Evolutionary conservation across 2,888 invertebrate species (phyloP), one percentile per base, ranked within the genome.

Genomic region (Caenorhabditis japonica): DNA sequence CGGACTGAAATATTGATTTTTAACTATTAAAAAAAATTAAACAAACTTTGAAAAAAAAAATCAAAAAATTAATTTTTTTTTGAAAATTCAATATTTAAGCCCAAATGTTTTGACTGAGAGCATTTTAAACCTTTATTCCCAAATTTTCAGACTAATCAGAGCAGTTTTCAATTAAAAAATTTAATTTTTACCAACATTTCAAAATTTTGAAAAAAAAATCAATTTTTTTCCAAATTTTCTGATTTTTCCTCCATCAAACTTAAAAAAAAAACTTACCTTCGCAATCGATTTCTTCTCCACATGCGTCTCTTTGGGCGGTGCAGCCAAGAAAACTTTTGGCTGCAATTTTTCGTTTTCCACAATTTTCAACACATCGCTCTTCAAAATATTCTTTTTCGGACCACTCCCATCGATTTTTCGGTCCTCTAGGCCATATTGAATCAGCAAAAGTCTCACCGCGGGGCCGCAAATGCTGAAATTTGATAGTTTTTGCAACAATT

Each of bases 401-500:
- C 92, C 92, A 41, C 91, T 90, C 30, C 90, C 89, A 69, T 70
- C 69, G 88, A 87, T 4, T 91, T 87, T 19, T 7, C 75, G 53
- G 8, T 90, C 87, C 0, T 85, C 87, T 12, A 91, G 76, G 2
- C 89, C 90, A 86, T 91, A 92, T 76, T 91, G 90, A 75, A 91
- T 90, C 21, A 92, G 82, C 19, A 92, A 87, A 77, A 90, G 88
- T 64, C 90, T 89, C 0, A 91, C 92, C 10, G 92, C 91, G 33
- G 92, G 91, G 21, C 92, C 92, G 68, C 73, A 71, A 92, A 58
- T 95, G 89, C 91, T 91, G 86, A 30, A 86, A 85, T n/a, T n/a
- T n/a, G n/a, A n/a, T n/a, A n/a, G n/a, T n/a, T n/a, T n/a, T n/a
- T n/a, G n/a, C n/a, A 30, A 30, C 13, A 49, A 23, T 49, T 33